Evolutionary conservation across 1,140 invertebrate genomes (phyloP), one percentile per base, ranked within the genome.

Genomic region (Drosophila tani): DNA sequence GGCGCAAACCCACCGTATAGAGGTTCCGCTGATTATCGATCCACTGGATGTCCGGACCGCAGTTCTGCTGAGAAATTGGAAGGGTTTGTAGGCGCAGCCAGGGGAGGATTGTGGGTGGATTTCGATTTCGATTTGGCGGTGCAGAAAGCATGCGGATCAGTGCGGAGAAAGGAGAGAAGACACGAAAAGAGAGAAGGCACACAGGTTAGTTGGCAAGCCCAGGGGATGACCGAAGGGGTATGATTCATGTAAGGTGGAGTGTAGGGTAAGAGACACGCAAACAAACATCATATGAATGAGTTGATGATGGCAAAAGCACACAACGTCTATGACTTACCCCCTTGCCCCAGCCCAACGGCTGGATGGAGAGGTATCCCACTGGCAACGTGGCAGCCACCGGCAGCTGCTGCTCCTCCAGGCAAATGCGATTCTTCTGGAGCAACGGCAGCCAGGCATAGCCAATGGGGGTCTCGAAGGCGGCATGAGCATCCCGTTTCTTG

Each of bases 371-470:
- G 94, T 99, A 99, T 41, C 97, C 97, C 14, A 96, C 93, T 8
- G 98, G 97, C 70, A 99, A 94, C 84, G 96, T 95, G 19, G 96
- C 95, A 14, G 98, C 97, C 32, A 99, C 97, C 7, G 97, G 95
- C 62, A 99, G 93, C 64, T 93, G 94, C 70, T 97, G 96, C 69
- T 97, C 95, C 87, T 97, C 97, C 32, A 96, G 94, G 75, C 96
- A 95, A 49, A 96, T 95, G 94, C 96, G 96, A 75, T 96, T 96
- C 92, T 97, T 97, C 81, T 95, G 94, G 21, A 98, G 92, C 17
- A 99, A 94, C 3, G 97, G 97, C 50, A 97, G 83, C 98, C 98
- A 99, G 9, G 98, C 95, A 93, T 97, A 99, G 0, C 98, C 98
- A 60, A 99, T 96, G 74, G 97, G 95, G 63, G 95, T 96, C 92